Base-by-base conservation (phyloP, 2,888 invertebrate genomes). In the Arrhopalites spinosus region DNA sequence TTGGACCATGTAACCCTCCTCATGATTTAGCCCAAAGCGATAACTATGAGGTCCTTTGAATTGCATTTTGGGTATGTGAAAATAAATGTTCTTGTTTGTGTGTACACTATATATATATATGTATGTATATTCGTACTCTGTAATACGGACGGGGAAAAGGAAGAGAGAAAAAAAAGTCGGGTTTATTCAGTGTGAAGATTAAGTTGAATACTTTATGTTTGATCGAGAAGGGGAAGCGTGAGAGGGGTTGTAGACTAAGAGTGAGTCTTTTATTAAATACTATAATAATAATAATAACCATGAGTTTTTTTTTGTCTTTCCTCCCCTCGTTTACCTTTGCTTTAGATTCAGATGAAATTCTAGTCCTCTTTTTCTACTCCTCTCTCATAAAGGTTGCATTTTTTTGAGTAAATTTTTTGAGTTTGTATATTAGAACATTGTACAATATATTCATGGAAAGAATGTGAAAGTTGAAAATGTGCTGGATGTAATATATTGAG, bases 191-290 rank as follows among this genome's bases (percentile, higher is more conserved):
- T n/a, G n/a, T 50, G 17, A 50, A 50, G n/a, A 50, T 50, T 50
- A 50, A 50, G 50, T 50, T 50, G 50, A 50, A 50, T 50, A 13
- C 50, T 50, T 50, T 50, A 50, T 50, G 17, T 50, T 50, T 50
- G 50, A 50, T 50, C 15, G 50, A n/a, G 50, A 50, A 50, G 15
- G 15, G 50, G 15, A 15, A 50, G 50, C 17, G 36, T 3, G 2
- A 13, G 50, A 3, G 50, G 2, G 36, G 36, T 13, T n/a, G 50
- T n/a, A 15, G 50, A n/a, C n/a, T n/a, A 50, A 8, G 15, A 5
- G 3, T 15, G 50, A 8, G 17, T 50, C 7, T 50, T n/a, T 50
- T n/a, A 3, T 5, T n/a, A 50, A 2, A 50, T 17, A 50, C 7
- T 17, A 15, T 15, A 17, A n/a, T 50, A 15, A 15, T 50, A n/a